phyloP scores from a whole-genome alignment of 2,113 vertebrate genomes.

The Poecile atricapillus region DNA sequence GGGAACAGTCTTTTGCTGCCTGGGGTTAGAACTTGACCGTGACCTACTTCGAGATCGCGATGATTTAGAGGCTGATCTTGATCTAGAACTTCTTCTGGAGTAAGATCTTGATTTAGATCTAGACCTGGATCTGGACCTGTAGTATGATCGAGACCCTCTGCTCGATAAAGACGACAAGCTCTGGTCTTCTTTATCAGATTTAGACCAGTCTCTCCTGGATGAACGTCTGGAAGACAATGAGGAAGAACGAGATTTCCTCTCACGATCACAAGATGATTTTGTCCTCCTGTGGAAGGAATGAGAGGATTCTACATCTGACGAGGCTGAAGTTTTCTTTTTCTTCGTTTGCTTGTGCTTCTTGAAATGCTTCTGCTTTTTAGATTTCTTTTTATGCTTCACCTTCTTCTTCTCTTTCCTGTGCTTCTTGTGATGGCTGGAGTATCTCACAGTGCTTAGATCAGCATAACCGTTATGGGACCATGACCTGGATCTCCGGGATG shows the following conservation, averaged over 20 bases:
- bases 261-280: slow-evolving; percentile 66
- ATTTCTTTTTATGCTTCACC: slow-evolving; percentile 89
- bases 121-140: slow-evolving; percentile 67
- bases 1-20: slow-evolving; percentile 36
- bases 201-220: slow-evolving; percentile 76
- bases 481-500: slow-evolving; percentile 85
- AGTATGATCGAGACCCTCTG: slow-evolving; percentile 78
- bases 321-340: slow-evolving; percentile 61
- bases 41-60: slow-evolving; percentile 45
- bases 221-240: slow-evolving; percentile 74
- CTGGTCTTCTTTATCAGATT: slow-evolving; percentile 75
- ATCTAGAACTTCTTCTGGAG: slow-evolving; percentile 73
- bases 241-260: slow-evolving; percentile 76
- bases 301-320: slow-evolving; percentile 74
- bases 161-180: slow-evolving; percentile 74
- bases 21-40: slow-evolving; percentile 65
- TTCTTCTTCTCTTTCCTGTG: slow-evolving; percentile 89
- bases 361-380: slow-evolving; percentile 87
- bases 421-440: slow-evolving; percentile 74
- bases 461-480: slow-evolving; percentile 85
- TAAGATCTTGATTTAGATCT: slow-evolving; percentile 80
- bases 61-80: slow-evolving; percentile 79
- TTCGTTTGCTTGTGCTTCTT: slow-evolving; percentile 86
- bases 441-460: slow-evolving; percentile 74
- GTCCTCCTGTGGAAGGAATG: slow-evolving; percentile 71